phyloP scores from a whole-genome alignment of 2,888 invertebrate species.

The Platycheirus rosarum region DNA sequence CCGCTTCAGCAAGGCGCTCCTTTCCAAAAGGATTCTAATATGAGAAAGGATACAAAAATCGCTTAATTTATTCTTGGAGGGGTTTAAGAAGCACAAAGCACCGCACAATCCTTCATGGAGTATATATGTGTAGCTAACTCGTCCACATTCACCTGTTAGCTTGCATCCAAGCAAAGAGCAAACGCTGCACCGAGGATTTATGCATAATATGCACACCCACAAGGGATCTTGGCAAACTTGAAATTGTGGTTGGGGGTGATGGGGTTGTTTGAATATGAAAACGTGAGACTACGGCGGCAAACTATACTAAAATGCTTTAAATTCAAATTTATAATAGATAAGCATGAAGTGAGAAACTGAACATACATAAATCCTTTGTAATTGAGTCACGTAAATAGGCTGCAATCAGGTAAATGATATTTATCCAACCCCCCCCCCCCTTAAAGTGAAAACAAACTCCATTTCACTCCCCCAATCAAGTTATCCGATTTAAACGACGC shows the following conservation, averaged over 20 bases:
- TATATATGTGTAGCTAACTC: neutral
- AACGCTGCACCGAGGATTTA: slow-evolving; percentile 49
- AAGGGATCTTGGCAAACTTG: slow-evolving; percentile 49
- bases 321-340: slow-evolving; percentile 62
- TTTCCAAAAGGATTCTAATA: too few species aligned
- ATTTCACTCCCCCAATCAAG: neutral
- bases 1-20: too few species aligned
- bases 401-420: slow-evolving; percentile 70
- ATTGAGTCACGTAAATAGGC: slow-evolving; percentile 79
- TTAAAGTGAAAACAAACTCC: neutral
- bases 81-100: slow-evolving; percentile 48
- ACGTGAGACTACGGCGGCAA: slow-evolving; percentile 23
- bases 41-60: too few species aligned
- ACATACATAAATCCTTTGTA: slow-evolving; percentile 77
- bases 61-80: slow-evolving; percentile 51
- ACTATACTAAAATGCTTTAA: slow-evolving; percentile 45
- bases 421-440: slow-evolving; percentile 54
- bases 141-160: slow-evolving; percentile 62
- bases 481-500: slow-evolving; percentile 49
- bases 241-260: slow-evolving; percentile 13
- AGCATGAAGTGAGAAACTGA: slow-evolving; percentile 54
- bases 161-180: slow-evolving; percentile 40
- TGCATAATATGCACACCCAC: slow-evolving; percentile 64
- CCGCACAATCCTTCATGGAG: neutral
- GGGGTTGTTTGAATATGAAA: neutral